These are phyloP conservation scores for Tethea ocularis DNA, from an alignment of 2,888 invertebrate species.

Conservation along the genomic window DNA sequence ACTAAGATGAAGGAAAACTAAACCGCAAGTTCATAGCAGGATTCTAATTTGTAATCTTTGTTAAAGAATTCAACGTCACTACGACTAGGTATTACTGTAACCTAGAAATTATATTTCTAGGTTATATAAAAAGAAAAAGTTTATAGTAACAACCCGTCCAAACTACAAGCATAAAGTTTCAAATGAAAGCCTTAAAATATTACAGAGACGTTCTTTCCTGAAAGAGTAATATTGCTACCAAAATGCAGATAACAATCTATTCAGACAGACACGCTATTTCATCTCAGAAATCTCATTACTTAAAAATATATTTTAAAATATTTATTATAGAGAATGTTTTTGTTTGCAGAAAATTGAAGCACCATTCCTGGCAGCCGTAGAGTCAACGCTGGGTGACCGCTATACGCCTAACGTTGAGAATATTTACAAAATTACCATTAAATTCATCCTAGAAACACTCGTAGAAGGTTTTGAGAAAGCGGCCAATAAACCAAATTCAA, in stretches of 20 bases:
- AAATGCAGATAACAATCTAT: neutral
- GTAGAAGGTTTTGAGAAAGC: slow-evolving; percentile 89
- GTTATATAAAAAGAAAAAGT: no score
- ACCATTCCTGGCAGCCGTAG: slow-evolving; percentile 94
- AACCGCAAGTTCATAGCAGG: no score
- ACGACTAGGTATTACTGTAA: no score
- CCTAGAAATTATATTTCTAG: no score
- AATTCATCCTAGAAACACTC: slow-evolving; percentile 94
- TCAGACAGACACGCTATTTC: neutral
- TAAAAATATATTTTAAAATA: neutral
- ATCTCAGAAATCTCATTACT: slow-evolving; percentile 3
- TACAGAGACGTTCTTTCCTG: neutral
- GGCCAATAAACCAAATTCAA: slow-evolving; percentile 51
- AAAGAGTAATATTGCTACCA: neutral
- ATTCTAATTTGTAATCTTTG: no score
- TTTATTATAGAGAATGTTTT: slow-evolving; percentile 22
- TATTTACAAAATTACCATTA: slow-evolving; percentile 95
- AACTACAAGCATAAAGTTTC: no score
- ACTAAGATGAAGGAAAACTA: no score
- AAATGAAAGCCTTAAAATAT: neutral
- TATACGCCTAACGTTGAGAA: slow-evolving; percentile 95
- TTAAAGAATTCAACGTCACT: no score
- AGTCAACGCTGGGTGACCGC: slow-evolving; percentile 92
- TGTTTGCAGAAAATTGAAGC: slow-evolving; percentile 92
- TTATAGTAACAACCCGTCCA: no score